Evolutionary conservation across 2,113 vertebrate genomes (phyloP).

Genomic region (human (Homo sapiens)): DNA sequence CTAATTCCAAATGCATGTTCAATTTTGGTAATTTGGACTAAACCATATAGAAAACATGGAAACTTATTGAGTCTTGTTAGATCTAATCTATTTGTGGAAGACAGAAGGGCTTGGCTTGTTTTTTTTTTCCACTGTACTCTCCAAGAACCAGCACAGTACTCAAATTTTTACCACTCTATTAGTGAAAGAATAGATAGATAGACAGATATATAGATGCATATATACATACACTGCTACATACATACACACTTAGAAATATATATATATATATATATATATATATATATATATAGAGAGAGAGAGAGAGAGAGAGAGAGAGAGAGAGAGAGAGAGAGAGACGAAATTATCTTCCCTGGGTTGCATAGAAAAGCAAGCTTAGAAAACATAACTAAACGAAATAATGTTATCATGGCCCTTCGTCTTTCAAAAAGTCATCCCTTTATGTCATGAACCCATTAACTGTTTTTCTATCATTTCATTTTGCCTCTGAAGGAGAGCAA

Average conservation of each 20-base stretch:
- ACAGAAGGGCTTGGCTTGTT: neutral
- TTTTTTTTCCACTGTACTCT: neutral
- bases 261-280: no score
- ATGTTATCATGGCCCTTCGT: neutral
- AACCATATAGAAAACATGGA: neutral
- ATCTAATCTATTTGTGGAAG: neutral
- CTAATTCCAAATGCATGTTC: no score
- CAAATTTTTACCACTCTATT: neutral
- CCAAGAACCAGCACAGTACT: neutral
- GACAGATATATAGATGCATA: neutral
- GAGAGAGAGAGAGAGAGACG: neutral
- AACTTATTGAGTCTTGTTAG: no score
- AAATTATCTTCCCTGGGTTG: neutral
- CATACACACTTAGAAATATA: neutral
- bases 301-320: neutral
- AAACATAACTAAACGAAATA: neutral
- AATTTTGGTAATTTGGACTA: neutral
- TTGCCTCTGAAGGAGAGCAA: neutral
- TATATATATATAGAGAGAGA: no score
- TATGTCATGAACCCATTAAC: neutral
- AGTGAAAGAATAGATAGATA: neutral
- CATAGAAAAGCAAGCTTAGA: neutral
- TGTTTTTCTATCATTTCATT: neutral
- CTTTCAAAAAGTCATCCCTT: neutral
- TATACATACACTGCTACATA: neutral